Evolutionary conservation across 2,888 invertebrate genomes (phyloP).

Genomic region (Pachliopta kotzebuea): DNA sequence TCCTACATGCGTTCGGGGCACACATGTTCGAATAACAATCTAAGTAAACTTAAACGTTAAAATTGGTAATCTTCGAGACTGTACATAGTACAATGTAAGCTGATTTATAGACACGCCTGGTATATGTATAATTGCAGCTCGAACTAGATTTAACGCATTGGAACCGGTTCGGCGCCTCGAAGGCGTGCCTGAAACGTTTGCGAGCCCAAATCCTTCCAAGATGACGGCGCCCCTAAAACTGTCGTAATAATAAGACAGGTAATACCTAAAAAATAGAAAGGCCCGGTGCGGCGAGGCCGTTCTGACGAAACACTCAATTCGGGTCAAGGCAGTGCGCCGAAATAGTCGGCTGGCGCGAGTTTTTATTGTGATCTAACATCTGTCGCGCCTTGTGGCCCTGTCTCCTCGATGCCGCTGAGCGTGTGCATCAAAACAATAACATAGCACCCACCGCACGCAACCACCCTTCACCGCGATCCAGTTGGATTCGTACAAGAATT

Average conservation of each 20-base stretch:
- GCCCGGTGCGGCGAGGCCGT: slow-evolving; percentile 78
- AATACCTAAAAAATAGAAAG: slow-evolving; percentile 81
- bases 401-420: slow-evolving; percentile 42
- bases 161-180: slow-evolving; percentile 46
- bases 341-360: slow-evolving; percentile 77
- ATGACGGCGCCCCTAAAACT: slow-evolving; percentile 69
- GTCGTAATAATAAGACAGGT: slow-evolving; percentile 80
- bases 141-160: slow-evolving; percentile 43
- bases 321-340: slow-evolving; percentile 79
- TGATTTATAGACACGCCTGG: not conserved
- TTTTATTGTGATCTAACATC: slow-evolving; percentile 80
- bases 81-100: slow-evolving; percentile 10
- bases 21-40: not conserved
- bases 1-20: not conserved
- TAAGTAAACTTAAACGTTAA: slow-evolving; percentile 20
- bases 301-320: slow-evolving; percentile 78
- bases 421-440: slow-evolving; percentile 31
- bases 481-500: slow-evolving; percentile 14
- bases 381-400: slow-evolving; percentile 55
- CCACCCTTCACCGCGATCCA: not conserved
- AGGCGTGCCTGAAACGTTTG: slow-evolving; percentile 52
- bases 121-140: slow-evolving; percentile 28
- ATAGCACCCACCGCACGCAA: not conserved
- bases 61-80: slow-evolving; percentile 16
- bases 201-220: slow-evolving; percentile 66